phyloP scores from a whole-genome alignment of 1,140 invertebrate species.

The Brachystomella parvula region DNA sequence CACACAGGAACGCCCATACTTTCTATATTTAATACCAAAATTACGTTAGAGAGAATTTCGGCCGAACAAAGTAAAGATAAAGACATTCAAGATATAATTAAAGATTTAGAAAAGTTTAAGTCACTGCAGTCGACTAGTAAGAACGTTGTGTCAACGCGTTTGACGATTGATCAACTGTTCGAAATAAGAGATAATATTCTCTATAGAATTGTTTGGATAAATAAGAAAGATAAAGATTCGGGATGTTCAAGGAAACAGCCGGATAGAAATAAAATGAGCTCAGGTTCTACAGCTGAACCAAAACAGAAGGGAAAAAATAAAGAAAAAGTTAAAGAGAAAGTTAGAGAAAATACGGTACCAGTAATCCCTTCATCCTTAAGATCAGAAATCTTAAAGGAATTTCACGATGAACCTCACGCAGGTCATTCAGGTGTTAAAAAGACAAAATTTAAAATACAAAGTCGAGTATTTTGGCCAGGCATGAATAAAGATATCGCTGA shows the following conservation, averaged over 20 bases:
- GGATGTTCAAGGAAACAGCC: too few relatives aligned
- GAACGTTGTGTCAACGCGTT: too few relatives aligned
- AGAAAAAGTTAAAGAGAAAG: neutral
- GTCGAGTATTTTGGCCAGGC: slow-evolving; percentile 25
- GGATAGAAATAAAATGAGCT: too few relatives aligned
- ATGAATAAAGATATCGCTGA: slow-evolving; percentile 27
- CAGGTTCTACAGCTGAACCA: too few relatives aligned
- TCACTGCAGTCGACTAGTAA: too few relatives aligned
- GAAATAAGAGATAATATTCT: too few relatives aligned
- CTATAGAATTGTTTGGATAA: too few relatives aligned
- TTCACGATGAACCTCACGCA: slow-evolving; percentile 21
- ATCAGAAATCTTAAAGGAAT: slow-evolving; percentile 12
- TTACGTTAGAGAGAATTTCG: neutral
- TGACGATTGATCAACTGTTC: too few relatives aligned
- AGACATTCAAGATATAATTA: neutral
- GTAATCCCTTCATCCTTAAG: slow-evolving; percentile 16
- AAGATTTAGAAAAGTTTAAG: too few relatives aligned
- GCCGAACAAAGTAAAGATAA: neutral
- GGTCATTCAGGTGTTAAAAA: slow-evolving; percentile 26
- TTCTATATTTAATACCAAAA: neutral
- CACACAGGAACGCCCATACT: neutral
- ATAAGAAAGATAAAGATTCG: too few relatives aligned
- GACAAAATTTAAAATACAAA: slow-evolving; percentile 17
- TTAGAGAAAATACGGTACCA: slow-evolving; percentile 8
- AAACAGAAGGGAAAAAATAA: neutral